Conservation (phyloP, 1,140 invertebrate species). For the Calephelis virginiensis region DNA sequence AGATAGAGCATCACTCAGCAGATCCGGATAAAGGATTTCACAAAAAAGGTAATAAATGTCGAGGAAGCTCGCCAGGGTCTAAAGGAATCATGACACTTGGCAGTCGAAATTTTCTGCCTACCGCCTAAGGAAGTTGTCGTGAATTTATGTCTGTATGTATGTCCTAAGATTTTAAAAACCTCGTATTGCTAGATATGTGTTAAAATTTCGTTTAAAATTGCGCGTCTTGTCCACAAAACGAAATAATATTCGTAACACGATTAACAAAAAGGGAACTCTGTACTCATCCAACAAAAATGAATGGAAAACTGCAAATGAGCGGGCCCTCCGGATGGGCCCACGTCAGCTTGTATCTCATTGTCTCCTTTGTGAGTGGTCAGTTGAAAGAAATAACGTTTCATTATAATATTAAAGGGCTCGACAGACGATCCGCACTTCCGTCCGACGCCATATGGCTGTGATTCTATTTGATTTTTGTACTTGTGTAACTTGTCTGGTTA, state of each 20-base stretch:
- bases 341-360: constrained; percentile 56
- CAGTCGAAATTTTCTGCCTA: too few species aligned
- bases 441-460: constrained; percentile 57
- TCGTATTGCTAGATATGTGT: too few species aligned
- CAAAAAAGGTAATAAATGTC: too few species aligned
- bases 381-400: constrained; percentile 61
- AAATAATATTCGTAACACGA: constrained; percentile 18
- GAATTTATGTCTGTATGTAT: too few species aligned
- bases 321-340: constrained; percentile 56
- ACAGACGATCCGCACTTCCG: constrained; percentile 73
- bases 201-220: too few species aligned
- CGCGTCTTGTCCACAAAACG: neutral
- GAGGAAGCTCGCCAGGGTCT: too few species aligned
- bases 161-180: too few species aligned
- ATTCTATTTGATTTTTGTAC: constrained; percentile 25
- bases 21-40: too few species aligned
- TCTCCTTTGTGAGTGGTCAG: constrained; percentile 70
- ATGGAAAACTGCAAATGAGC: constrained; percentile 26
- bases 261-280: constrained; percentile 16
- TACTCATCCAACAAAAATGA: constrained; percentile 16
- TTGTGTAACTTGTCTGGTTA: constrained; percentile 45
- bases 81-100: too few species aligned
- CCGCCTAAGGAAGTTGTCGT: too few species aligned
- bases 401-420: constrained; percentile 71
- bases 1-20: too few species aligned